These are phyloP conservation scores for human DNA, from an alignment of 2,113 vertebrate genomes.

Conservation along the genomic window DNA sequence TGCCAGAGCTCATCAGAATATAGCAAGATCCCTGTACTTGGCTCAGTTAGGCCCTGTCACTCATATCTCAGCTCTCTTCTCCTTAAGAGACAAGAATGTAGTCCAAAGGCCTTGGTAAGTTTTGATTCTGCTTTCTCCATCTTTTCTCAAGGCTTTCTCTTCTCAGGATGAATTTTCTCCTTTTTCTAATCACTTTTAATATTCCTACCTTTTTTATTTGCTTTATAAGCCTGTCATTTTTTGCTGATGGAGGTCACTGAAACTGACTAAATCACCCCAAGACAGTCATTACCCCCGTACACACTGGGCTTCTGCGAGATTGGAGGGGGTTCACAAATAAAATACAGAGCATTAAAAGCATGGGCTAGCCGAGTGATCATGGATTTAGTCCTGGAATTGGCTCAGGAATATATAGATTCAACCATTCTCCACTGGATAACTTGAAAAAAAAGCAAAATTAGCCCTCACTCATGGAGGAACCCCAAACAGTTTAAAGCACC, in stretches of 20 bases:
- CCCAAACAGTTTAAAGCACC: not conserved
- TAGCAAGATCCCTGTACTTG: not conserved
- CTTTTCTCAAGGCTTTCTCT: not conserved
- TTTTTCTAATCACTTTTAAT: slow-evolving; percentile 15
- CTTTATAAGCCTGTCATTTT: slow-evolving; percentile 11
- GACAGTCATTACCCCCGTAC: not conserved
- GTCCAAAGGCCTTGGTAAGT: not conserved
- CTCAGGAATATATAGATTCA: slow-evolving; percentile 17
- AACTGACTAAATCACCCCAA: not conserved
- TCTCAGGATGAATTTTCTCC: not conserved
- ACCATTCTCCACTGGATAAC: not conserved
- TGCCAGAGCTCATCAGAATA: not conserved
- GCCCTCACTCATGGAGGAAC: slow-evolving; percentile 22
- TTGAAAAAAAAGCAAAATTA: not conserved
- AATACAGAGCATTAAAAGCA: slow-evolving; percentile 9
- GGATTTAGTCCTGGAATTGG: not conserved
- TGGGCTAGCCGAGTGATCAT: not conserved
- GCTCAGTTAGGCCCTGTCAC: not conserved
- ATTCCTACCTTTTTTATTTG: not conserved
- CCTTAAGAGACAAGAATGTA: not conserved
- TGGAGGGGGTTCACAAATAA: not conserved
- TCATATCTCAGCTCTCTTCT: not conserved
- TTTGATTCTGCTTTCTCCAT: slow-evolving; percentile 10
- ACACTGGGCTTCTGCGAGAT: not conserved
- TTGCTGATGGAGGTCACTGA: not conserved